Evolutionary conservation across 53 echinoderm and acorn worm genomes (phyloP).

Genomic region (Hippasteria phrygiana): DNA sequence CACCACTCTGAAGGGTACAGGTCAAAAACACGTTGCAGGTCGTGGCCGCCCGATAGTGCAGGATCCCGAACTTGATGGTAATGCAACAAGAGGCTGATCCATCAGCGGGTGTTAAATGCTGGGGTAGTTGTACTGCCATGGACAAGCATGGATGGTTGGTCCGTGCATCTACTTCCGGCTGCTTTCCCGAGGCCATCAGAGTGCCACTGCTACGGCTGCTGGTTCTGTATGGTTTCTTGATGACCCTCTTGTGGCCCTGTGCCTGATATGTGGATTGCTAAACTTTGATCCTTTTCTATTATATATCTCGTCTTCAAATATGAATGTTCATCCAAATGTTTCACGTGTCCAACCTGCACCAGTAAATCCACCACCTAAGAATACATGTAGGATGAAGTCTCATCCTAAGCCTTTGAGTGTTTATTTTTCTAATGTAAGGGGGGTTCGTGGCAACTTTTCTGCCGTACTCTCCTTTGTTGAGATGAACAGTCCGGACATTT

Average conservation of each 20-base stretch:
- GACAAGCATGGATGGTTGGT: background rate
- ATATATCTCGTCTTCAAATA: background rate
- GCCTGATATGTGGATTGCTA: background rate
- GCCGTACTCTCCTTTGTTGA: background rate
- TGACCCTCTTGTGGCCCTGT: background rate
- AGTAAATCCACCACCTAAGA: background rate
- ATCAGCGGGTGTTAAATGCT: too few relatives aligned
- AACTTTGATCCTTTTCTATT: background rate
- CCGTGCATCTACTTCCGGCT: background rate
- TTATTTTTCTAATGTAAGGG: too few relatives aligned
- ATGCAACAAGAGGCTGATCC: slow-evolving; percentile 26
- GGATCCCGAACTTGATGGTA: slow-evolving; percentile 10
- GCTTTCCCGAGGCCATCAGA: slow-evolving; percentile 2
- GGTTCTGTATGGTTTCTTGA: background rate
- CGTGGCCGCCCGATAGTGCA: too few relatives aligned
- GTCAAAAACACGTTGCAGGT: too few relatives aligned
- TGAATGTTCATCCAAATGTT: background rate
- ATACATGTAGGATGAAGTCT: too few relatives aligned
- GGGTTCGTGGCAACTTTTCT: too few relatives aligned
- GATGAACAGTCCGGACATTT: background rate
- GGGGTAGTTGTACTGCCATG: too few relatives aligned
- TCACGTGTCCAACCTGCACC: background rate
- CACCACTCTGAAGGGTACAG: too few relatives aligned
- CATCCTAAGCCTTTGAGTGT: background rate
- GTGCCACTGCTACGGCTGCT: background rate